Evolutionary conservation across 2,888 invertebrate genomes (phyloP).

Genomic region (Ecliptopera silaceata): DNA sequence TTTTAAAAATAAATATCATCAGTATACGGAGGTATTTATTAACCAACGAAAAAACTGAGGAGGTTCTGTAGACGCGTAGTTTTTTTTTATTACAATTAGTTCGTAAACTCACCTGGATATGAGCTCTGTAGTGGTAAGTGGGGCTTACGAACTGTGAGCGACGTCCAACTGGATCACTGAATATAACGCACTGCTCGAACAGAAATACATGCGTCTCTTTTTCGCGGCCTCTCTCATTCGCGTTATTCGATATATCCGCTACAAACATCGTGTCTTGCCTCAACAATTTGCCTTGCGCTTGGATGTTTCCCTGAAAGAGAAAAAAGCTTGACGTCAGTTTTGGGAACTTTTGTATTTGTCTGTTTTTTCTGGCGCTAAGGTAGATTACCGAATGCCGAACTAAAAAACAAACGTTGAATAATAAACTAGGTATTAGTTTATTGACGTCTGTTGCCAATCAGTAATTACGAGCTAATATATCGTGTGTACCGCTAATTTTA

Average conservation of each 20-base stretch:
- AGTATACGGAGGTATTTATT: too few species aligned
- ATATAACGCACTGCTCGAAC: constrained; percentile 98
- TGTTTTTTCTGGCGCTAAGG: too few species aligned
- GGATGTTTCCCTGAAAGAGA: constrained; percentile 93
- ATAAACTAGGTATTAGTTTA: too few species aligned
- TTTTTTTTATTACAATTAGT: too few species aligned
- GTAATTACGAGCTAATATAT: too few species aligned
- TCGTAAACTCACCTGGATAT: constrained; percentile 90
- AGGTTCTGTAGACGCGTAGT: too few species aligned
- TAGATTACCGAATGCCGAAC: too few species aligned
- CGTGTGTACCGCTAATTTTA: too few species aligned
- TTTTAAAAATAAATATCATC: too few species aligned
- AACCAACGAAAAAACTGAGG: too few species aligned
- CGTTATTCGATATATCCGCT: constrained; percentile 83
- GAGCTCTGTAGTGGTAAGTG: constrained; percentile 96
- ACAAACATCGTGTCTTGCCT: constrained; percentile 92
- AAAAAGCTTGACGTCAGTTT: background rate
- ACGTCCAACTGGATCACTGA: constrained; percentile 96
- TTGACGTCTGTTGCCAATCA: too few species aligned
- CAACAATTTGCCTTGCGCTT: constrained; percentile 97
- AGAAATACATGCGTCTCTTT: constrained; percentile 97
- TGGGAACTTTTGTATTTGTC: background rate
- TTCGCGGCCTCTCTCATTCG: constrained; percentile 55
- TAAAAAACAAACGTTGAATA: too few species aligned
- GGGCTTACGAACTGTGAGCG: constrained; percentile 97